Base-by-base conservation (phyloP, 2,113 vertebrate species). In the Thalassarche chlororhynchos region DNA sequence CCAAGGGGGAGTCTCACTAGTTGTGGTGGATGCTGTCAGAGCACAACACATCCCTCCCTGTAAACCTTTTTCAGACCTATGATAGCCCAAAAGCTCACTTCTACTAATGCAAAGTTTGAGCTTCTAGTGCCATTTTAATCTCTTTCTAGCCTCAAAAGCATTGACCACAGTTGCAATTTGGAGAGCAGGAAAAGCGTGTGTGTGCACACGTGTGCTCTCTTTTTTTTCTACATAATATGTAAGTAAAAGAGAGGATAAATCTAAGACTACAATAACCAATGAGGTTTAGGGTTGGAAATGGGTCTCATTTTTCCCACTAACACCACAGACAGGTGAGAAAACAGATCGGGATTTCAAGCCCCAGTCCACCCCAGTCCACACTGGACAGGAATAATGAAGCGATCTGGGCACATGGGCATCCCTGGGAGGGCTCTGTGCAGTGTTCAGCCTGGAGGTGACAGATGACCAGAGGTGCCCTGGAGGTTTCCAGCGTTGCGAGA, bases 181-280 rank as follows among this genome's bases (percentile, higher is more conserved):
- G n/a, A 81, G 28, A 42, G 32, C 23, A 18, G 17, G 16, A n/a
- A 57, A 76, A 68, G 5, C 20, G 13, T 52, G 31, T 38, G 19
- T 36, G 14, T 44, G 34, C 12, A 44, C 0, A 0, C 1, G 2
- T 21, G 4, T n/a, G 10, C 15, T 42, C 10, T 72, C 8, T 83
- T 68, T 34, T 66, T 70, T 77, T 9, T 6, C 16, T 68, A 2
- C 23, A 6, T 20, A 60, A 44, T 42, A 36, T 12, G 4, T 52
- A 36, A n/a, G 11, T 61, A 58, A 65, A 83, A 89, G 9, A 84
- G 46, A 78, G 64, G 18, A 52, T 46, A 75, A 74, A 84, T 84
- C 21, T 71, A 75, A 84, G 54, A 74, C 4, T 55, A 21, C 36
- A 68, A 11, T 57, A 91, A 47, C 9, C 12, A 55, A 8, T 52